Evolutionary conservation across 2,113 vertebrate genomes (phyloP).

Genomic region (Hydropotes inermis): DNA sequence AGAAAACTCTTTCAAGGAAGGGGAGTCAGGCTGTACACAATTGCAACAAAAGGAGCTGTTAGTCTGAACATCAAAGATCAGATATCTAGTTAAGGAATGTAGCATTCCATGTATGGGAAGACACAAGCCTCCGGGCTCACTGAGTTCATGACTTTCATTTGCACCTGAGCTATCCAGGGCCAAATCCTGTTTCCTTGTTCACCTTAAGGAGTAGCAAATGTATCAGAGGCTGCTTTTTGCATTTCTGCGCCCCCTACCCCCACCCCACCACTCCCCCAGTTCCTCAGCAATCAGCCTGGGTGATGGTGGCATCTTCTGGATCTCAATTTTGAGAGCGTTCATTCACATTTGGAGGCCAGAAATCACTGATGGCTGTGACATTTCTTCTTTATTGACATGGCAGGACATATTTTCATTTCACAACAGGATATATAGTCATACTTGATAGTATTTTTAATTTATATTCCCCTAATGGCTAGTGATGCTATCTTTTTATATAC

Average conservation of each 20-base stretch:
- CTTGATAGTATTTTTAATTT: not conserved
- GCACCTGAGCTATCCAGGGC: not conserved
- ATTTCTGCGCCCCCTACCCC: fast-evolving
- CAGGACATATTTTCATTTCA: not conserved
- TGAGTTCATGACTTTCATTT: not conserved
- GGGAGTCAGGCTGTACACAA: not conserved
- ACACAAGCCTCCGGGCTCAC: not conserved
- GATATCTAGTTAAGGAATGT: not conserved
- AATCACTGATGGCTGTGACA: not conserved
- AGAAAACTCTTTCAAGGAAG: not conserved
- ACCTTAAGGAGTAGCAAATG: not conserved
- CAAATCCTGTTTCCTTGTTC: not conserved
- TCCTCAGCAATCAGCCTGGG: not conserved
- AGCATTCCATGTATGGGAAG: not conserved
- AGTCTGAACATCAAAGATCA: not conserved
- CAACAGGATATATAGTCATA: not conserved
- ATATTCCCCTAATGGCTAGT: not conserved
- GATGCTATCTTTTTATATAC: not conserved
- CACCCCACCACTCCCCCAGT: not conserved
- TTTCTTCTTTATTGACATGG: not conserved
- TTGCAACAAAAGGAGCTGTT: not conserved
- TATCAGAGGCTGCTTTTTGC: not conserved
- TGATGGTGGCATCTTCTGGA: not conserved
- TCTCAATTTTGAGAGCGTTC: not conserved
- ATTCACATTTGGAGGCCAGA: not conserved